These are phyloP conservation scores for Euura saliciscinereae DNA, from an alignment of 1,140 invertebrate genomes.

Conservation along the genomic window DNA sequence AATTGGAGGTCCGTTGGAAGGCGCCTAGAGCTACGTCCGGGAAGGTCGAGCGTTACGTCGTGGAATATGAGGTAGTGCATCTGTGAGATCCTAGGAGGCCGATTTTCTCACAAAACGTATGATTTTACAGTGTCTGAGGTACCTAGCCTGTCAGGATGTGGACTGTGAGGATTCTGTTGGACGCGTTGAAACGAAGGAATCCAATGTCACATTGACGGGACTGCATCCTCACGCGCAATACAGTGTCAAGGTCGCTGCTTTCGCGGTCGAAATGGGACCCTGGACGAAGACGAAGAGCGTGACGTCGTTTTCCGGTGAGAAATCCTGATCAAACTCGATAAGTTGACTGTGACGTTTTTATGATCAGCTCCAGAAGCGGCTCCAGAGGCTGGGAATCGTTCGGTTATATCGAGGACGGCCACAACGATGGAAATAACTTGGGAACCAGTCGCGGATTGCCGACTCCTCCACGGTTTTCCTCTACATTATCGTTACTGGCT, in stretches of 20 bases:
- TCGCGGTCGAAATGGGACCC: constrained; percentile 6
- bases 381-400: constrained; percentile 1
- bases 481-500: constrained; percentile 13
- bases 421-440: constrained; percentile 13
- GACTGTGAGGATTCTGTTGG: background rate
- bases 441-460: constrained; percentile 13
- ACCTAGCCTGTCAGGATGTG: constrained; percentile 9
- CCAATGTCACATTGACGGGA: constrained; percentile 1
- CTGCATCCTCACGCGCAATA: constrained; percentile 14
- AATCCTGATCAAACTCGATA: background rate
- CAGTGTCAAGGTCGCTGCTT: constrained; percentile 11
- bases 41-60: constrained; percentile 9
- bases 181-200: background rate
- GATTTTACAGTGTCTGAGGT: constrained; percentile 12
- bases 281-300: constrained; percentile 4
- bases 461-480: constrained; percentile 13
- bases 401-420: constrained; percentile 11
- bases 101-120: background rate
- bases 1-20: constrained; percentile 9
- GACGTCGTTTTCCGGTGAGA: constrained; percentile 12
- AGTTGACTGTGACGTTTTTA: background rate
- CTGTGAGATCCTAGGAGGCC: background rate
- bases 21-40: constrained; percentile 6
- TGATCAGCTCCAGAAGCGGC: constrained; percentile 14
- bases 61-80: constrained; percentile 5